These are phyloP conservation scores for Bombus terrestris DNA, from an alignment of 1,140 invertebrate genomes.

Conservation along the genomic window DNA sequence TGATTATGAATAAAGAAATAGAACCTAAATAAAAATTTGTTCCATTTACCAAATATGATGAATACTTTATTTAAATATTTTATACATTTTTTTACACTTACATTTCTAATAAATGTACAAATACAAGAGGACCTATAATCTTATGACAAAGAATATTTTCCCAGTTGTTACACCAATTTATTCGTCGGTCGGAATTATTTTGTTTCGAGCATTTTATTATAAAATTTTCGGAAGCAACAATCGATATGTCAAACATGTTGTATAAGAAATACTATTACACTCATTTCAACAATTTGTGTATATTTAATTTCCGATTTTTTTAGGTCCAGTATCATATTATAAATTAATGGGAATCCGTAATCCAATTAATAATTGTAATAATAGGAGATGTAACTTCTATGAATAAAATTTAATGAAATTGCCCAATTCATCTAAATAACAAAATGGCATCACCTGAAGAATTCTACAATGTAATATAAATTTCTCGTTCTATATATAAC, in stretches of 20 bases:
- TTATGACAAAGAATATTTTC: no score
- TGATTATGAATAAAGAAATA: background rate
- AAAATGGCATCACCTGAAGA: no score
- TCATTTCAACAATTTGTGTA: background rate
- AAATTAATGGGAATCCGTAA: background rate
- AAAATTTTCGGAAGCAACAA: background rate
- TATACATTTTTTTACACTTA: background rate
- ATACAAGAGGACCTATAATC: background rate
- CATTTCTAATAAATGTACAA: background rate
- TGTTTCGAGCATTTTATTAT: background rate
- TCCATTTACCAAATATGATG: no score
- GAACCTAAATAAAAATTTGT: no score
- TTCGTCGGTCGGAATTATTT: background rate
- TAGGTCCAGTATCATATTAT: background rate
- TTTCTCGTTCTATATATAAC: background rate
- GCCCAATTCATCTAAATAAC: background rate
- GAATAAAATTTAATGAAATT: background rate
- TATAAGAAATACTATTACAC: background rate
- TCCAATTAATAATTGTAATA: background rate
- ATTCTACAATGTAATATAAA: background rate
- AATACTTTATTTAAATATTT: no score
- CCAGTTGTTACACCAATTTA: background rate
- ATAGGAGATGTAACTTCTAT: background rate
- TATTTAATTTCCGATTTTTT: background rate
- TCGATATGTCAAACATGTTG: background rate